phyloP scores from a whole-genome alignment of 2,113 vertebrate species.

The Lophius piscatorius region DNA sequence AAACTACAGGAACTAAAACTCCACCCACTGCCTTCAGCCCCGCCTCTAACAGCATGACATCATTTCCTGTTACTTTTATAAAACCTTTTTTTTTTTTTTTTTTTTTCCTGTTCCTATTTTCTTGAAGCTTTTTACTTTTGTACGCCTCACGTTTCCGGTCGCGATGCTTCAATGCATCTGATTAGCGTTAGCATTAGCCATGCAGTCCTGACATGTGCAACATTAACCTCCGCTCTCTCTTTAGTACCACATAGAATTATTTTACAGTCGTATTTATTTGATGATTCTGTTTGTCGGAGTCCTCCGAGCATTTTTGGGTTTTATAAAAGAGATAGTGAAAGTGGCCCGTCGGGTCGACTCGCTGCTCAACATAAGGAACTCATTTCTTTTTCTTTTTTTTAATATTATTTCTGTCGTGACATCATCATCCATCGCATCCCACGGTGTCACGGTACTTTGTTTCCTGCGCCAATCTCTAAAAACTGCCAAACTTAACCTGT shows the following conservation, averaged over 20 bases:
- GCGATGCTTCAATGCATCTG: not conserved
- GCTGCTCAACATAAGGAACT: not conserved
- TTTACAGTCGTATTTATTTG: constrained; percentile 65
- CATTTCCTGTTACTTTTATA: constrained; percentile 48
- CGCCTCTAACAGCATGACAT: constrained; percentile 42
- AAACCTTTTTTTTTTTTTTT: constrained; percentile 47
- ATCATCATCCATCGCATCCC: too few relatives aligned
- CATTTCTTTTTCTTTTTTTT: too few relatives aligned
- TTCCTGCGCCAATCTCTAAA: too few relatives aligned
- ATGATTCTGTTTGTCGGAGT: constrained; percentile 11
- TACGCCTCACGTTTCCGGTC: constrained; percentile 36
- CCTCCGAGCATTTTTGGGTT: constrained; percentile 14
- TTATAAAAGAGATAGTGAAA: constrained; percentile 44
- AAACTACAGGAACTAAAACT: constrained; percentile 38
- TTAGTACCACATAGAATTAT: constrained; percentile 32
- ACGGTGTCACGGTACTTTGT: too few relatives aligned
- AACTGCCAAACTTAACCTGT: too few relatives aligned
- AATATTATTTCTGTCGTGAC: too few relatives aligned
- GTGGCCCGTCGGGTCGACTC: not conserved
- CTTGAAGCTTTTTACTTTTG: constrained; percentile 48
- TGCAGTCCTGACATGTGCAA: constrained; percentile 37
- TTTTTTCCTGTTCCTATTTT: constrained; percentile 45
- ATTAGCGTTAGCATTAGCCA: constrained; percentile 17
- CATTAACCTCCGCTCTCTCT: constrained; percentile 31
- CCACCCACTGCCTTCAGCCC: constrained; percentile 33